A percentile compares a stretch with the other conserved stretches of the same genome.
phyloP scores from a whole-genome alignment of 2,113 vertebrate species.

The Oryzias javanicus region DNA sequence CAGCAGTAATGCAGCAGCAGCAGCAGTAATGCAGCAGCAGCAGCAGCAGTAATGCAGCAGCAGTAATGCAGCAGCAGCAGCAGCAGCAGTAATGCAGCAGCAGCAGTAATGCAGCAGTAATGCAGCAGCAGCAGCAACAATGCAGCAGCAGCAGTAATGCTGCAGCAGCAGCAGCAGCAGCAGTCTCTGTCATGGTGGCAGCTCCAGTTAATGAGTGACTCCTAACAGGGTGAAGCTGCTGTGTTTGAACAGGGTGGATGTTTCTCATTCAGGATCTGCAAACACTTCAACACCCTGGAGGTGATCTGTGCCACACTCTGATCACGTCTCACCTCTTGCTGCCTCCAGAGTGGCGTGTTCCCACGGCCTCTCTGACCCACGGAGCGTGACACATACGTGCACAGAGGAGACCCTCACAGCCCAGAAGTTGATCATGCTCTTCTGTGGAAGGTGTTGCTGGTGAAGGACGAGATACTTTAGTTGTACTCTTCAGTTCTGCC shows the following conservation, averaged over 20 bases:
- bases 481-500: too few species aligned
- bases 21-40: too few species aligned
- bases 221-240: conserved; percentile 14
- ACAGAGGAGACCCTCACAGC: conserved; percentile 1
- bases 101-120: too few species aligned
- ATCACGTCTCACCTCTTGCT: not conserved
- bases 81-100: too few species aligned
- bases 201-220: conserved; percentile 61
- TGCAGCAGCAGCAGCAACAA: too few species aligned
- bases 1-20: too few species aligned
- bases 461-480: too few species aligned
- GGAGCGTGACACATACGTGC: not conserved
- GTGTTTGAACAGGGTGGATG: conserved; percentile 51
- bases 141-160: too few species aligned
- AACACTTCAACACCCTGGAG: conserved; percentile 28
- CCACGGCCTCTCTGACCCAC: conserved; percentile 6
- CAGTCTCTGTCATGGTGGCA: not conserved
- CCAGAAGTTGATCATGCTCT: not conserved
- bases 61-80: too few species aligned
- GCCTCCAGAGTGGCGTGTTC: conserved; percentile 4
- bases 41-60: too few species aligned
- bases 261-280: conserved; percentile 33
- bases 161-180: too few species aligned
- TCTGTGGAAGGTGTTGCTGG: too few species aligned
- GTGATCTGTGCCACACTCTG: not conserved